Conservation (phyloP, 2,113 vertebrate genomes). For the Eclectus roratus region DNA sequence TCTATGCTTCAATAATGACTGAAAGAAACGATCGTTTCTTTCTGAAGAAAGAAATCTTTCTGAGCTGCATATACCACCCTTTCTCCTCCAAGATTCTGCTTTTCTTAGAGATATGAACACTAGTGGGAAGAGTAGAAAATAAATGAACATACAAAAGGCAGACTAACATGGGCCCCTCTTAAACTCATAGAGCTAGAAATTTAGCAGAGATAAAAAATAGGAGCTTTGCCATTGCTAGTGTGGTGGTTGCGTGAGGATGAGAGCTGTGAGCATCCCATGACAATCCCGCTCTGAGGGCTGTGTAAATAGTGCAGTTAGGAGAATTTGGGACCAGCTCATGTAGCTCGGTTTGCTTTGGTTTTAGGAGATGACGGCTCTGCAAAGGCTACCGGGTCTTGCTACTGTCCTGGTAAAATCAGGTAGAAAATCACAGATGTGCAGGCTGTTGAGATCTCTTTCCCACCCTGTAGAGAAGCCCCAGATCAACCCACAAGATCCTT, state of each 20-base stretch:
- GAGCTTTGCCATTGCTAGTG: not conserved
- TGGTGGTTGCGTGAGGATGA: not conserved
- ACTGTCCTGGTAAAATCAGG: not conserved
- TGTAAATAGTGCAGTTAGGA: not conserved
- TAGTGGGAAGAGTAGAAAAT: not conserved
- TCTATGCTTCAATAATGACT: not conserved
- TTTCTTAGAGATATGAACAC: not conserved
- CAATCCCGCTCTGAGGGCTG: not conserved
- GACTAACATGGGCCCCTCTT: not conserved
- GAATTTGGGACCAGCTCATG: not conserved
- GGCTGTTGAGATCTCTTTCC: not conserved
- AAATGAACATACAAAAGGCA: not conserved
- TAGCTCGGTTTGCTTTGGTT: not conserved
- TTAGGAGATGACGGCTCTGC: not conserved
- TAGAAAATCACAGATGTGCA: rapidly evolving
- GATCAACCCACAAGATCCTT: not conserved
- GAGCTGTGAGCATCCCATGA: not conserved
- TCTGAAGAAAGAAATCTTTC: too few species aligned
- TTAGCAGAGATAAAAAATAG: not conserved
- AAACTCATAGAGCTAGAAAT: not conserved
- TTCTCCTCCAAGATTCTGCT: not conserved
- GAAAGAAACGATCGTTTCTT: not conserved
- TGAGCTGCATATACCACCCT: not conserved
- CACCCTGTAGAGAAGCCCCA: not conserved
- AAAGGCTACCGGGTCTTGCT: not conserved